Conservation (phyloP, 2,797 vertebrate genomes). For the Lerista edwardsae region DNA sequence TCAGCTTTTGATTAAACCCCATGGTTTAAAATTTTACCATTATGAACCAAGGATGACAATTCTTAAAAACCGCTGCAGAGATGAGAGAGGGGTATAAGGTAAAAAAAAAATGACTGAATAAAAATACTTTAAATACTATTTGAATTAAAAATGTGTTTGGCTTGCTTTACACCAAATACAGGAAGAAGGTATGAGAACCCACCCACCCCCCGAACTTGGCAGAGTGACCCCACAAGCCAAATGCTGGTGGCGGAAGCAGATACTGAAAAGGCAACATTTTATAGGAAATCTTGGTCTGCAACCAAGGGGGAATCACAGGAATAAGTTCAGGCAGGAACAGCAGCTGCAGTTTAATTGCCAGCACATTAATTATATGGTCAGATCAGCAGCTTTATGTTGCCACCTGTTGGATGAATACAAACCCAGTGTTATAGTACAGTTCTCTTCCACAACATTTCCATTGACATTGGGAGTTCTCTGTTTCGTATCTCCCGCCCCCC, state of each 20-base stretch:
- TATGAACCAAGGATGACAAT: not conserved
- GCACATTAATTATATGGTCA: not conserved
- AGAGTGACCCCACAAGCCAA: not conserved
- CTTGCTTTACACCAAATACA: not conserved
- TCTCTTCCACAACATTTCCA: not conserved
- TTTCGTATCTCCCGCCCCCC: not conserved
- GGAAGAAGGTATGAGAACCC: not conserved
- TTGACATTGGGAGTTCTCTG: not conserved
- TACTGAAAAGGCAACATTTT: not conserved
- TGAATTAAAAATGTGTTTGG: too few species aligned
- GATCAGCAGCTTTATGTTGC: not conserved
- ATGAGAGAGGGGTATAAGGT: not conserved
- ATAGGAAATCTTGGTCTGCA: not conserved
- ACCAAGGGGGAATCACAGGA: not conserved
- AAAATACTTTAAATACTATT: too few species aligned
- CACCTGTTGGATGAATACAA: not conserved
- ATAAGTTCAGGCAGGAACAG: not conserved
- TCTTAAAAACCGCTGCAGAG: not conserved
- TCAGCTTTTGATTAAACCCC: not conserved
- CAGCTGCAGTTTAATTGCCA: not conserved
- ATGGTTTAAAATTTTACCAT: not conserved
- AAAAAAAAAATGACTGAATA: not conserved
- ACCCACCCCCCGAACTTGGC: not conserved
- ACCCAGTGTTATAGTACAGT: not conserved
- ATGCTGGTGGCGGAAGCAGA: not conserved